Base-by-base conservation (phyloP, 53 echinoderm and acorn worm species). In the Apostichopus leukothele region DNA sequence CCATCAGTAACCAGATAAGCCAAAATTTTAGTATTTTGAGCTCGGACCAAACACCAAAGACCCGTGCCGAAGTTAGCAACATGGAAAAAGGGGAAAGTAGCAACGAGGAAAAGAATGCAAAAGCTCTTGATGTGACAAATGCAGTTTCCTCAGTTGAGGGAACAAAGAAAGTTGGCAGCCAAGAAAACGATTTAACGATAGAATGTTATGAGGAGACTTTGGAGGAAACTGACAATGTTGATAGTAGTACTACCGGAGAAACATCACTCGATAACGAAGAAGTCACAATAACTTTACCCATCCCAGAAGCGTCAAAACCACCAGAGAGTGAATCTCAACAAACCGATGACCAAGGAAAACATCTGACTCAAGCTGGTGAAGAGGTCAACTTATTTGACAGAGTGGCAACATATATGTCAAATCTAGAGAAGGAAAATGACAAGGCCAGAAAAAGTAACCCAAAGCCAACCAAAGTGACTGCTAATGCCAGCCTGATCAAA, bases 351-450 rank as follows among this genome's bases (percentile, higher is more conserved):
- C 27, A 27, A 27, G 27, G 27, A 27, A 27, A 27, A 27, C 27
- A 27, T 27, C 27, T 27, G 27, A 27, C 27, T 51, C 11, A 25
- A 14, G 61, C 21, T 11, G 14, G 6, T 50, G 85, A 85, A 67
- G 85, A 85, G 23, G 9, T 54, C 57, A 85, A 85, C 61, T 60
- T 85, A 50, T 85, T 85, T 85, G 85, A 85, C 26, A 57, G 66
- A 27, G 63, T 85, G 85, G 85, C 66, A 39, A 39, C 85, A 12
- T 85, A 60, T 67, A 60, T 85, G 50, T 85, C 85, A 1, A 85
- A 67, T 10, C 50, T 85, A 23, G 85, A 67, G 21, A 85, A 85
- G 20, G 9, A 67, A 19, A n/a, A n/a, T 6, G 19, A 18, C 19
- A 68, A 16, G 13, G 2, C 57, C 6, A n/a, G 71, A 68, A 68